Evolutionary conservation across 1,140 invertebrate genomes (phyloP), one percentile per base, ranked within the genome.

Genomic region (Drosophila pruinosa): DNA sequence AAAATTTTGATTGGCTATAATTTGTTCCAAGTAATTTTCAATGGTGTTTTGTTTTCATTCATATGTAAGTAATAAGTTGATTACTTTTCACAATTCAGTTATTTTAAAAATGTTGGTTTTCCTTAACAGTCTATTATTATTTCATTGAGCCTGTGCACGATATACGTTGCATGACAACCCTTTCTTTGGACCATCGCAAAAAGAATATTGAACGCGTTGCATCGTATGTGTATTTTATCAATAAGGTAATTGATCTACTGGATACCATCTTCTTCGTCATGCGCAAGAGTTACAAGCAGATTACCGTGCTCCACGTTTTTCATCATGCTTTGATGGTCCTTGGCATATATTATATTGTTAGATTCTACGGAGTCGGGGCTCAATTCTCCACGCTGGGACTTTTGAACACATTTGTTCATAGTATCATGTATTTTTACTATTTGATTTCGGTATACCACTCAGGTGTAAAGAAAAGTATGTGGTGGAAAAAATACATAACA

Each of bases 1-100:
- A 24, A 93, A 17, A 82, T 94, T 0, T 93, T 98, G 24, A 93
- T 96, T 7, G 50, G 94, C 3, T 98, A 98, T 90, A 69, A 69
- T 53, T 1, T 34, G 14, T 59, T 43, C 12, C 65, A 69, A 14
- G 28, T 69, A 12, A 2, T 69, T 10, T 69, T 10, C 24, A 69
- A 69, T 43, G 1, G 0, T 0, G 4, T 2, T 17, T 0, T 69
- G 3, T 54, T 59, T 47, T 7, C 4, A 10, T 1, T 4, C 7
- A 36, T 43, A 24, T 0, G 65, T 52, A 24, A 34, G 38, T 26
- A 36, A 38, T 10, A 19, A 26, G 1, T 19, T 17, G 17, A 38
- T 19, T 1, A 19, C 3, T 14, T 54, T n/a, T 6, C 3, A 36
- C 1, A 8, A 26, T 14, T 8, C 5, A 31, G 8, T 31, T 31